Base-by-base conservation (phyloP, 2,113 vertebrate genomes). In the Ceuthmochares aereus region DNA sequence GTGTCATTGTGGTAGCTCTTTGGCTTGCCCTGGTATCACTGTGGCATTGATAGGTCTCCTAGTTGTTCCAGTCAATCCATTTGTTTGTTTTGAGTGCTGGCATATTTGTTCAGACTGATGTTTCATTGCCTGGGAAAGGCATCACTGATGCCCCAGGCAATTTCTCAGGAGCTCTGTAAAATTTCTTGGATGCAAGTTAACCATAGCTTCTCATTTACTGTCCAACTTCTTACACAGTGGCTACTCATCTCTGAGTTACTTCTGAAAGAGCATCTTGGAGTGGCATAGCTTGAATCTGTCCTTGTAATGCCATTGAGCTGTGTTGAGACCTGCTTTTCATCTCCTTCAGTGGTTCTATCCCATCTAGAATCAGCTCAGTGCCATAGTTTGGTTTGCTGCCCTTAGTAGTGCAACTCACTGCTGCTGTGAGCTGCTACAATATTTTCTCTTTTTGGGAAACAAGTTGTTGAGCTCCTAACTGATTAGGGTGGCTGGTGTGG, bases 231-330 rank as follows among this genome's bases (percentile, higher is more conserved):
- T 30, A 32, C 0, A 0, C 16, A 14, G 36, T 42, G 56, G 14
- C 58, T 83, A 1, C 27, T 77, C 11, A 58, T 45, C 22, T 59
- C 17, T 29, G 43, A 69, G 37, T 56, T 82, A 14, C 7, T 68
- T 59, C 56, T 75, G 40, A 54, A 69, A 59, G 60, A 72, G 29
- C 10, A 30, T 9, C 78, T 87, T 2, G 0, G 52, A 45, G 51
- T 32, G 49, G 14, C 19, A 10, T 8, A 40, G 25, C 23, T 73
- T 68, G 32, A 60, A 52, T 88, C 58, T 1, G 0, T 76, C 82
- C 45, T 42, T 2, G 0, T 55, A 68, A 20, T 8, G 26, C 51
- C 7, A 14, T 0, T 1, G 14, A 42, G 21, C 43, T 82, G 30
- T 2, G 0, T 16, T 51, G 43, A 56, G 21, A 49, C 12, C 20